Evolutionary conservation across 30 jellyfish, hydroid and myxozoan genomes (phyloP).

Genomic region (Cassiopea andromeda): DNA sequence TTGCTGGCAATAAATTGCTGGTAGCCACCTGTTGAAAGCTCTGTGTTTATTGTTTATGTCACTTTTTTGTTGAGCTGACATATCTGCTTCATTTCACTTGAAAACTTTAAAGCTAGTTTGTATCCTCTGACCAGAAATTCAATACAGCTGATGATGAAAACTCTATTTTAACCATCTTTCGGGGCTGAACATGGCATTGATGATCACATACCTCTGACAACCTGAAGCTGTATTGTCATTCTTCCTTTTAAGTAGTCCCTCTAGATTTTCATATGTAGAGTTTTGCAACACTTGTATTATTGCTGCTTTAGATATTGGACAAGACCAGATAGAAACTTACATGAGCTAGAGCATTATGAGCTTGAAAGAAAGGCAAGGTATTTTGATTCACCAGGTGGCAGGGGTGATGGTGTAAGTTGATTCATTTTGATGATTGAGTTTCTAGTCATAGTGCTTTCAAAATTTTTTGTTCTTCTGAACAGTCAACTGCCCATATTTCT

Average conservation of each 20-base stretch:
- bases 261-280: too few species aligned
- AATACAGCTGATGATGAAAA: constrained; percentile 63
- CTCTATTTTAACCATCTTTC: constrained; percentile 62
- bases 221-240: constrained; percentile 48
- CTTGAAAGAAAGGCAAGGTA: constrained; percentile 73
- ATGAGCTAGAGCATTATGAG: constrained; percentile 88
- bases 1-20: too few species aligned
- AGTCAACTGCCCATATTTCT: too few species aligned
- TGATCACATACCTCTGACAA: constrained; percentile 76
- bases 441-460: too few species aligned
- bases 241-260: neutral
- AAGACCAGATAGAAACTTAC: constrained; percentile 90
- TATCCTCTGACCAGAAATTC: neutral
- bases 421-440: neutral
- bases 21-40: too few species aligned
- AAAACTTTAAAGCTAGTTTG: too few species aligned
- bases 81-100: too few species aligned
- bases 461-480: too few species aligned
- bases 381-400: constrained; percentile 53
- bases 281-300: too few species aligned
- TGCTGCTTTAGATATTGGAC: constrained; percentile 83
- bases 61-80: too few species aligned
- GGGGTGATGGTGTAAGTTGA: constrained; percentile 50
- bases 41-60: too few species aligned
- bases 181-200: constrained; percentile 64